Percentiles rank a stretch among this genome's conserved stretches.
Conservation (phyloP, 2,113 vertebrate genomes). For the Leiothrix lutea region DNA sequence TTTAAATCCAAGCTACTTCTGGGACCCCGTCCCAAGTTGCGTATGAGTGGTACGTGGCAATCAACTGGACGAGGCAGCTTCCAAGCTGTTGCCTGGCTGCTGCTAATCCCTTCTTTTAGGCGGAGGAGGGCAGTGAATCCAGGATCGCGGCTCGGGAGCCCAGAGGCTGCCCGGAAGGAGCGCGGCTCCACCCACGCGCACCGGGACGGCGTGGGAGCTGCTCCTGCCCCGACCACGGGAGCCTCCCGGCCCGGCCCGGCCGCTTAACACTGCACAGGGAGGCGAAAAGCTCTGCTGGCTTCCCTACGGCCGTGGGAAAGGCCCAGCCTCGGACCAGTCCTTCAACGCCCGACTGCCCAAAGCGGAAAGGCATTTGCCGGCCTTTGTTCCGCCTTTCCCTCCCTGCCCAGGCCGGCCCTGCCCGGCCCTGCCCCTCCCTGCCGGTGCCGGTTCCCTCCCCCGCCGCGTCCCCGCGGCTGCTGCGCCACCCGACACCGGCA, state of each 20-base stretch:
- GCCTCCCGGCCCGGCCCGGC: neutral
- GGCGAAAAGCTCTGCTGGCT: neutral
- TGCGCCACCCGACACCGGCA: neutral
- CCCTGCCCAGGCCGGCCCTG: fast-evolving
- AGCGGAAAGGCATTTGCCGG: fast-evolving
- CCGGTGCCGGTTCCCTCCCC: too few relatives aligned
- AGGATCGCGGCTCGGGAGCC: neutral
- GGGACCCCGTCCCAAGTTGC: neutral
- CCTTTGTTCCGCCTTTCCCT: fast-evolving
- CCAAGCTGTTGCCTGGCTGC: neutral
- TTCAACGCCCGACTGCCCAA: fast-evolving
- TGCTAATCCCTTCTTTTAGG: neutral
- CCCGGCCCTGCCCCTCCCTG: neutral
- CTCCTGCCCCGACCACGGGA: neutral
- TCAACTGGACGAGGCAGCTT: neutral
- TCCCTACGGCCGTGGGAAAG: neutral
- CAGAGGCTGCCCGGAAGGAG: fast-evolving
- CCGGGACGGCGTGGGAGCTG: fast-evolving
- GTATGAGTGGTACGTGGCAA: fast-evolving
- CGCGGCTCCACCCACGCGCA: fast-evolving
- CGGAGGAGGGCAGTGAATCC: fast-evolving
- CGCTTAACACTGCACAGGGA: neutral
- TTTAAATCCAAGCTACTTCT: neutral
- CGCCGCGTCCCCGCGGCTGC: neutral
- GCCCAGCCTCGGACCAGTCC: neutral